Evolutionary conservation across 2,888 invertebrate species (phyloP).

Genomic region (Rotaria sp.): DNA sequence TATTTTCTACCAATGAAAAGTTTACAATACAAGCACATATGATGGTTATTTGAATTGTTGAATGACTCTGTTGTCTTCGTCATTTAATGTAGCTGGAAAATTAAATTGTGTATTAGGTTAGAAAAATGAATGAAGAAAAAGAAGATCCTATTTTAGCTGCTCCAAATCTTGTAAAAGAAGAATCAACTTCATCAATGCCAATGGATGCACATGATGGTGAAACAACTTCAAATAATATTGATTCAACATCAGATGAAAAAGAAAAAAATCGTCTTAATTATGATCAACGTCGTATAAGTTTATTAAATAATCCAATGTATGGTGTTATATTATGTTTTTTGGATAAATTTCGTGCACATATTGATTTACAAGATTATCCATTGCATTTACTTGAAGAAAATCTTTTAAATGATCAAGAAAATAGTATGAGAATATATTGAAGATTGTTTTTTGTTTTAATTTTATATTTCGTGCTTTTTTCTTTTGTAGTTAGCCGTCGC

Average conservation of each 20-base stretch:
- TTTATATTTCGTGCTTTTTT: neutral
- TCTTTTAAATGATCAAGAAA: conserved; percentile 9
- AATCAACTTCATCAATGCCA: neutral
- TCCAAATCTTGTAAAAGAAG: neutral
- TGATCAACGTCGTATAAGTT: neutral
- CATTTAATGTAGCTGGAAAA: neutral
- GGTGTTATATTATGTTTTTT: conserved; percentile 17
- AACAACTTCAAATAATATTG: neutral
- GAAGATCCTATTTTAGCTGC: neutral
- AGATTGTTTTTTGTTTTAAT: neutral
- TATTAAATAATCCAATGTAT: neutral
- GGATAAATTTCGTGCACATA: neutral
- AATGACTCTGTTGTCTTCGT: neutral
- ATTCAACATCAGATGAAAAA: neutral
- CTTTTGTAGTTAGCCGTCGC: conserved; percentile 1
- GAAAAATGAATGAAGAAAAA: neutral
- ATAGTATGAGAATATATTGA: neutral
- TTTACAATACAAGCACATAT: neutral
- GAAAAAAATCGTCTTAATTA: neutral
- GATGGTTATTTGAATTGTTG: conserved; percentile 15
- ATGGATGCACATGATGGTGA: neutral
- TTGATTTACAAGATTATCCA: conserved; percentile 23
- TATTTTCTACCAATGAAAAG: neutral
- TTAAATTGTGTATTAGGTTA: neutral
- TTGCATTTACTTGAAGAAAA: neutral